Percentiles rank a stretch among this genome's conserved stretches.
Evolutionary conservation across 2,888 invertebrate genomes (phyloP).

Genomic region (Amphimallon solstitiale): DNA sequence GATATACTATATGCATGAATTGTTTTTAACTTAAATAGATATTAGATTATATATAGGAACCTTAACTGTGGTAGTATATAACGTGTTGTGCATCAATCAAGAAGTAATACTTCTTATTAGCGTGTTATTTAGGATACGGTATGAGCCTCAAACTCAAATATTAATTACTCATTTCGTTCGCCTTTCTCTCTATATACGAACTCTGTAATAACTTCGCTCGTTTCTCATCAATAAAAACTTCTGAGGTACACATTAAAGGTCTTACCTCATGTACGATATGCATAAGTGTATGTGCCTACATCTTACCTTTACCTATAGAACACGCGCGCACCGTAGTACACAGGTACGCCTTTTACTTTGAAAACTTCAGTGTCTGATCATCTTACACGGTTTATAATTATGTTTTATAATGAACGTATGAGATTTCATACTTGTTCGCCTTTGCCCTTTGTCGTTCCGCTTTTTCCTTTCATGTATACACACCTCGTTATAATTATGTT

Average conservation of each 20-base stretch:
- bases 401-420: conserved; percentile 30
- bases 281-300: no score
- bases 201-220: conserved; percentile 29
- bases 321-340: neutral
- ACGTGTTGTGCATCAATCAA: neutral
- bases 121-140: no score
- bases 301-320: no score
- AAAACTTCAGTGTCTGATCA: conserved; percentile 22
- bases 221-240: conserved; percentile 25
- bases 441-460: conserved; percentile 19
- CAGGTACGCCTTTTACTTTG: conserved; percentile 22
- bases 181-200: conserved; percentile 5
- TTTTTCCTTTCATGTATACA: conserved; percentile 10
- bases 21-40: no score
- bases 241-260: neutral
- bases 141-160: conserved; percentile 16
- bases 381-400: conserved; percentile 22
- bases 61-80: no score
- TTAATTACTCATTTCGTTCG: conserved; percentile 31
- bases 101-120: no score
- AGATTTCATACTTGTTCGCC: conserved; percentile 27
- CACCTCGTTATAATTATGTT: conserved; percentile 18
- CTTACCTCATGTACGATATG: no score
- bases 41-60: no score
- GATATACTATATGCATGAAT: no score